phyloP scores from a whole-genome alignment of 2,113 vertebrate genomes.

The Lasiurus borealis region DNA sequence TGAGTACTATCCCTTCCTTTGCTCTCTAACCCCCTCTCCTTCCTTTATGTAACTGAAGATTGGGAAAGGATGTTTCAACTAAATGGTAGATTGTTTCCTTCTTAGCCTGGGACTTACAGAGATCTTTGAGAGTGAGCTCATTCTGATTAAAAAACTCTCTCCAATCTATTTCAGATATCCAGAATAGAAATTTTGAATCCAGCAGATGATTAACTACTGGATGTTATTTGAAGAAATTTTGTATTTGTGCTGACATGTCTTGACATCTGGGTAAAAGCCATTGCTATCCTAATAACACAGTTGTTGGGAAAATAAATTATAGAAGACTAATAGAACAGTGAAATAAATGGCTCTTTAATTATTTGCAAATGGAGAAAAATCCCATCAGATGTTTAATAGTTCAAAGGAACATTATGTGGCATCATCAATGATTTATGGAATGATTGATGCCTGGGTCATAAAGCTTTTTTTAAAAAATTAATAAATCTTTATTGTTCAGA shows the following conservation, averaged over 20 bases:
- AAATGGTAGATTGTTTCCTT: background rate
- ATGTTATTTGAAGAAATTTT: background rate
- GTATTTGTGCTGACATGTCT: background rate
- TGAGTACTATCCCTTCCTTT: background rate
- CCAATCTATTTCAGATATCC: background rate
- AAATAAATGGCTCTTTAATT: conserved; percentile 64
- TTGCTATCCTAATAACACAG: conserved; percentile 37
- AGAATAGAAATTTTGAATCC: conserved; percentile 13
- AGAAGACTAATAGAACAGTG: conserved; percentile 41
- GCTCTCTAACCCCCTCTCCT: background rate
- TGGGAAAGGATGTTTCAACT: background rate
- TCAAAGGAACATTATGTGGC: conserved; percentile 43
- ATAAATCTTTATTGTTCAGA: too few relatives aligned
- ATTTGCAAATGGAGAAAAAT: conserved; percentile 63
- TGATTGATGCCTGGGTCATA: background rate
- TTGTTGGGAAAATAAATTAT: conserved; percentile 43
- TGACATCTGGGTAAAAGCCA: conserved; percentile 30
- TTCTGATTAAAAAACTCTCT: background rate
- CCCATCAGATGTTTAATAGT: conserved; percentile 52
- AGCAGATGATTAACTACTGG: conserved; percentile 15
- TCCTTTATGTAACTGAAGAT: background rate
- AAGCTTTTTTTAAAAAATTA: background rate
- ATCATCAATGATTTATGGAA: background rate
- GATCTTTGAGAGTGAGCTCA: background rate
- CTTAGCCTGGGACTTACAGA: background rate